Evolutionary conservation across 2,113 vertebrate species (phyloP).

Genomic region (Toxotes jaculatrix): DNA sequence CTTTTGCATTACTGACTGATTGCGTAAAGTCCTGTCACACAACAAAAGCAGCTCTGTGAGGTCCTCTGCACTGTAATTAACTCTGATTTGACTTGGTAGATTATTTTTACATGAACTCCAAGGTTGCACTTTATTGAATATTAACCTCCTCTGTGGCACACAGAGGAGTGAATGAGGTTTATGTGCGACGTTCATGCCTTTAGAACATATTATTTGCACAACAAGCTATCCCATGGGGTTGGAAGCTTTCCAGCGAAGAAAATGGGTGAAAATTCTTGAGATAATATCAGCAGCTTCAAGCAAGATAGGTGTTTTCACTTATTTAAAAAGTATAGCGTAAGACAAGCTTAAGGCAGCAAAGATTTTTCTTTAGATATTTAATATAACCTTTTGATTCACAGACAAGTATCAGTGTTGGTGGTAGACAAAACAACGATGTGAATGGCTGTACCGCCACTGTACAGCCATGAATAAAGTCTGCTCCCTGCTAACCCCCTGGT

Average conservation of each 20-base stretch:
- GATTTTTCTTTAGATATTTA: constrained; percentile 1
- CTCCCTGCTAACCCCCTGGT: not conserved
- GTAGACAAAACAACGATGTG: constrained; percentile 4
- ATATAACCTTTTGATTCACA: constrained; percentile 23
- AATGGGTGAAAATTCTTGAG: constrained; percentile 19
- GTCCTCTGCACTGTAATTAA: constrained; percentile 61
- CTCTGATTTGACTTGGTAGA: constrained; percentile 40
- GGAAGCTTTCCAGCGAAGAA: not conserved
- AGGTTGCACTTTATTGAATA: constrained; percentile 50
- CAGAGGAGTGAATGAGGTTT: constrained; percentile 42
- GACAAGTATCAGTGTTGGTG: constrained; percentile 10
- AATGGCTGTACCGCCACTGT: not conserved
- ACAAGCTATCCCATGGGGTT: constrained; percentile 12
- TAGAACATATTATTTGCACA: constrained; percentile 30
- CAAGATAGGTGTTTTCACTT: not conserved
- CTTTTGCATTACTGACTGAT: constrained; percentile 82
- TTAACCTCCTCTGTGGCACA: constrained; percentile 31
- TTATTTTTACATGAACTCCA: constrained; percentile 43
- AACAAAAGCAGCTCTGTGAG: constrained; percentile 79
- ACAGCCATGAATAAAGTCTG: not conserved
- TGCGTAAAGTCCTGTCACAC: constrained; percentile 76
- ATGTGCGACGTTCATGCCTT: not conserved
- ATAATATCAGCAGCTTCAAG: constrained; percentile 4
- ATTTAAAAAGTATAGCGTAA: not conserved
- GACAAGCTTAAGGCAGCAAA: not conserved